Percentiles rank a stretch among this genome's conserved stretches.
Conservation (phyloP, 2,113 vertebrate genomes). For the Andinoacara biseriatus region DNA sequence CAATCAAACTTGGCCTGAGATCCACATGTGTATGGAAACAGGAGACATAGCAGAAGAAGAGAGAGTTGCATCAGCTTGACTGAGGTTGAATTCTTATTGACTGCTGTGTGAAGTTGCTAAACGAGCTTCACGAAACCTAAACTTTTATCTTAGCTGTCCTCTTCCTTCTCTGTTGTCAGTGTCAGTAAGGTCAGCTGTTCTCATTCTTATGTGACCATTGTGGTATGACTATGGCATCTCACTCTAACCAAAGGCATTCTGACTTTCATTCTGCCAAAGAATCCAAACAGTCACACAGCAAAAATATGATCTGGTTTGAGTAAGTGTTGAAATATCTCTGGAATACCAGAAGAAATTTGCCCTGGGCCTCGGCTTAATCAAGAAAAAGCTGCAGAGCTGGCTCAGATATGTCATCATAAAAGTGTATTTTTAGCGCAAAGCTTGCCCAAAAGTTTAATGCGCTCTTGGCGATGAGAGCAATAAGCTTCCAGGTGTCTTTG, state of each 20-base stretch:
- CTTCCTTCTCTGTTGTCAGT: constrained; percentile 10
- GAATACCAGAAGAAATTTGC: constrained; percentile 71
- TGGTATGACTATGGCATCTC: constrained; percentile 64
- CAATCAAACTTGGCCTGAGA: constrained; percentile 39
- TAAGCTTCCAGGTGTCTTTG: constrained; percentile 57
- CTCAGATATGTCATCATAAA: constrained; percentile 69
- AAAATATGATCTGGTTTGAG: constrained; percentile 74
- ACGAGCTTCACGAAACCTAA: neutral
- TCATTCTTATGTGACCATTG: constrained; percentile 62
- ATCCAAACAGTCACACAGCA: constrained; percentile 59
- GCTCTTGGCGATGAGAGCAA: constrained; percentile 40
- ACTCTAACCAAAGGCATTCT: constrained; percentile 66
- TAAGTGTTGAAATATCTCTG: constrained; percentile 77
- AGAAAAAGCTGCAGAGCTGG: constrained; percentile 67
- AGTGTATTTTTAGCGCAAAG: constrained; percentile 79
- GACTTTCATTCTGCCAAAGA: constrained; percentile 64
- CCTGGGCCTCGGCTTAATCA: constrained; percentile 67
- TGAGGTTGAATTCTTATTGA: constrained; percentile 9
- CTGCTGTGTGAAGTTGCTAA: constrained; percentile 13
- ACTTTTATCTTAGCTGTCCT: neutral
- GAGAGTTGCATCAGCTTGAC: constrained; percentile 48
- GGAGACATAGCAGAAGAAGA: constrained; percentile 46
- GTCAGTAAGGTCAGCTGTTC: constrained; percentile 41
- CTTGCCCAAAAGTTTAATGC: constrained; percentile 40
- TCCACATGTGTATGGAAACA: constrained; percentile 45